phyloP scores from a whole-genome alignment of 2,797 vertebrate genomes.

The Nyctibius grandis region DNA sequence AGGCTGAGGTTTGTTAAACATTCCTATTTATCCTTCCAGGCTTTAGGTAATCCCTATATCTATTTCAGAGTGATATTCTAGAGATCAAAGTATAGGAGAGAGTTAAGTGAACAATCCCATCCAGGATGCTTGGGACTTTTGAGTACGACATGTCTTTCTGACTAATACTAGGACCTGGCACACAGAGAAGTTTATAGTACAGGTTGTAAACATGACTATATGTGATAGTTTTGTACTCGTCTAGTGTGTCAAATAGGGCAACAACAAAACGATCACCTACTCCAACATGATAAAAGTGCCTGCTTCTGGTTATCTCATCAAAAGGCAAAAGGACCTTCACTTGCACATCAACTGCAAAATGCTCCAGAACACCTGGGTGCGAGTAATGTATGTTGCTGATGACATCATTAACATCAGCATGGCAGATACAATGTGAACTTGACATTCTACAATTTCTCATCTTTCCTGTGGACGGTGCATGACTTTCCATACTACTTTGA shows the following conservation, averaged over 20 bases:
- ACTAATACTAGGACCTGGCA: not conserved
- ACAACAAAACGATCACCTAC: slow-evolving; percentile 76
- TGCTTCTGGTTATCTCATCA: slow-evolving; percentile 65
- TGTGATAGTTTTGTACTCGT: not conserved
- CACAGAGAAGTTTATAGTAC: not conserved
- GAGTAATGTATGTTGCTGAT: slow-evolving; percentile 72
- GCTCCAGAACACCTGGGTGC: slow-evolving; percentile 77
- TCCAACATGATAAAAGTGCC: slow-evolving; percentile 76
- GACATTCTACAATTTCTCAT: slow-evolving; percentile 81
- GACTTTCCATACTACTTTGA: slow-evolving; percentile 77
- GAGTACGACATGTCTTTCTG: not conserved
- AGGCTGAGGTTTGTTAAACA: not conserved
- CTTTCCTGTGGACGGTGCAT: slow-evolving; percentile 75
- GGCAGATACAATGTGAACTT: slow-evolving; percentile 76
- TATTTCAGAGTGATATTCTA: not conserved
- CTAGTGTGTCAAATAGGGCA: slow-evolving; percentile 64
- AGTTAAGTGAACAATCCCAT: not conserved
- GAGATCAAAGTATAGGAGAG: not conserved
- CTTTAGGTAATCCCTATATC: not conserved
- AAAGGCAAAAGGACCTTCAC: slow-evolving; percentile 70
- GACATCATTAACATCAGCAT: not conserved
- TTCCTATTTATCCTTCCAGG: not conserved
- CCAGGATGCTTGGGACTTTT: not conserved
- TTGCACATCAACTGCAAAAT: slow-evolving; percentile 81
- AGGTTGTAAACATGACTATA: not conserved